phyloP scores from a whole-genome alignment of 2,888 invertebrate genomes.

The Pristionchus entomophagus region DNA sequence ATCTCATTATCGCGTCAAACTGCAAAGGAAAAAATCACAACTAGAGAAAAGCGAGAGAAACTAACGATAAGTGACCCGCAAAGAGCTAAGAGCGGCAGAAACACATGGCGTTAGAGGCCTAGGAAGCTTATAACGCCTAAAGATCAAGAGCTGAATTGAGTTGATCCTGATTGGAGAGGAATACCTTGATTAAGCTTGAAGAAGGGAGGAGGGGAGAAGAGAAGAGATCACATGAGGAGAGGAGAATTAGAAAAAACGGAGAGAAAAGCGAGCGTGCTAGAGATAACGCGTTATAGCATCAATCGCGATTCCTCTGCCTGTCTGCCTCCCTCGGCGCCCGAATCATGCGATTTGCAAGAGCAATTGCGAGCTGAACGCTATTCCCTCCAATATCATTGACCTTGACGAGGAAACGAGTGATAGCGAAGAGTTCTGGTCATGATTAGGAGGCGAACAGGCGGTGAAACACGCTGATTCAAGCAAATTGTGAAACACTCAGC shows the following conservation, averaged over 20 bases:
- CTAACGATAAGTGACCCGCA: background rate
- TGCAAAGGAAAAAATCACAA: background rate
- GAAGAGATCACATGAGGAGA: background rate
- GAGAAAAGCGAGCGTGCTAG: conserved; percentile 17
- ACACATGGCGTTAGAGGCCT: too few relatives aligned
- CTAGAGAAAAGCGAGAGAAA: background rate
- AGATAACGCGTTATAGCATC: background rate
- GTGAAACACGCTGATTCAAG: background rate
- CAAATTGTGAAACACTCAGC: background rate
- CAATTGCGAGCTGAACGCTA: background rate
- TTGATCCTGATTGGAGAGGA: background rate
- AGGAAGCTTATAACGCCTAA: background rate
- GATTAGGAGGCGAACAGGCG: background rate
- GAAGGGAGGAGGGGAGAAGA: background rate
- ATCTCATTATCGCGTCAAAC: background rate
- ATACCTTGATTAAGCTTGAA: too few relatives aligned
- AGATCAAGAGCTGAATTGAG: background rate
- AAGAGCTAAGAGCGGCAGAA: background rate
- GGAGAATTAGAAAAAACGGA: background rate
- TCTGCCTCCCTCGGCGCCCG: background rate
- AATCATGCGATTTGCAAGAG: background rate
- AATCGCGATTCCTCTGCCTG: conserved; percentile 10
- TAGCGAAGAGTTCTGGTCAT: background rate
- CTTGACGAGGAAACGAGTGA: background rate
- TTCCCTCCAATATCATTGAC: background rate